Percentiles rank a stretch among this genome's conserved stretches.
Evolutionary conservation across 2,797 vertebrate genomes (phyloP).

Genomic region (Gorsachius magnificus): DNA sequence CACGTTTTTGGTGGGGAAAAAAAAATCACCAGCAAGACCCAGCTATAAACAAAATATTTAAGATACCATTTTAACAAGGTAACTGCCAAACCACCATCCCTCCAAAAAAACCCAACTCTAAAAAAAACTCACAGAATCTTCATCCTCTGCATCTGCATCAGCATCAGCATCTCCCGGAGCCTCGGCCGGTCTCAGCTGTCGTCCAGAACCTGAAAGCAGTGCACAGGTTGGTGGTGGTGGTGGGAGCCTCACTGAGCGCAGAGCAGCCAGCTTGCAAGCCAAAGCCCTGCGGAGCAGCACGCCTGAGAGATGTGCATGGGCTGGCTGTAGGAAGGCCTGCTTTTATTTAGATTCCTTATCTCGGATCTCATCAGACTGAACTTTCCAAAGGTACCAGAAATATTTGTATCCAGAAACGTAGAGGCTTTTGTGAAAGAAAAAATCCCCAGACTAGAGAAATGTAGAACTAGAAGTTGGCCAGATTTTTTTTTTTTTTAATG

Average conservation of each 20-base stretch:
- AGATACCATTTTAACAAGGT: background rate
- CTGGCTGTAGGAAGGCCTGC: background rate
- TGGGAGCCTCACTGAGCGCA: background rate
- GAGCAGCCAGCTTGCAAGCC: background rate
- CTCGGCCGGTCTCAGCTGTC: constrained; percentile 83
- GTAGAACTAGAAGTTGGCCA: background rate
- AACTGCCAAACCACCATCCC: background rate
- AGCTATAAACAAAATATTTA: background rate
- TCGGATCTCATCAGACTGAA: background rate
- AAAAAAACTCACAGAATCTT: constrained; percentile 84
- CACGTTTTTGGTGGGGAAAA: background rate
- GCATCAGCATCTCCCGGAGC: constrained; percentile 73
- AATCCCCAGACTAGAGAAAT: background rate
- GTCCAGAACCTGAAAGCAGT: constrained; percentile 78
- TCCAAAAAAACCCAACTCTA: background rate
- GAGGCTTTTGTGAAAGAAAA: background rate
- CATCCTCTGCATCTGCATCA: constrained; percentile 70
- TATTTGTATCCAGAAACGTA: background rate
- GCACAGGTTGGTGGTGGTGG: background rate
- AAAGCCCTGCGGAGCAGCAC: background rate
- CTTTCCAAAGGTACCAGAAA: background rate
- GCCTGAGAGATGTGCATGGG: fast-evolving
- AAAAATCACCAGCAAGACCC: background rate
- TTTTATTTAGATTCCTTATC: background rate
- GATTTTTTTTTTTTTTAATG: background rate